phyloP scores from a whole-genome alignment of 2,797 vertebrate species.

The Gouania willdenowi region DNA sequence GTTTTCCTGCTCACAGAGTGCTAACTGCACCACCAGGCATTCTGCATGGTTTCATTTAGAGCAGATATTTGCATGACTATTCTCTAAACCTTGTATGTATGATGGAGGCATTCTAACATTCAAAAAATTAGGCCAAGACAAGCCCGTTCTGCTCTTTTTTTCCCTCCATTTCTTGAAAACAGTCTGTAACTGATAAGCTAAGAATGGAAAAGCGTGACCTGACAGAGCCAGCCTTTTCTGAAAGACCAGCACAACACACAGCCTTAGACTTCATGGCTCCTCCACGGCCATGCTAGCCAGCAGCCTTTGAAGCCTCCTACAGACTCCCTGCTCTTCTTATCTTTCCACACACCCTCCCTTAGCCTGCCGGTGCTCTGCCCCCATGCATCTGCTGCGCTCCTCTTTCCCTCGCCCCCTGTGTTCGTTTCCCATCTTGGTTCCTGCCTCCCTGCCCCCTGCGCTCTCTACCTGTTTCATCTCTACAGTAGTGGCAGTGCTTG shows the following conservation, averaged over 20 bases:
- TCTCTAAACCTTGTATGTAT: slow-evolving; percentile 21
- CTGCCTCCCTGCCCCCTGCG: slow-evolving; percentile 14
- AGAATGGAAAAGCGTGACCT: slow-evolving; percentile 63
- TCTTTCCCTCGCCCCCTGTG: slow-evolving; percentile 23
- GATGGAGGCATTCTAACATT: slow-evolving; percentile 39
- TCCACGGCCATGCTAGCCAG: slow-evolving; percentile 42
- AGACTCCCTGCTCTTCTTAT: slow-evolving; percentile 56
- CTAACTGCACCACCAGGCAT: slow-evolving; percentile 43
- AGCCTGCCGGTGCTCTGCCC: slow-evolving; percentile 30
- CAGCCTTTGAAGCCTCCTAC: slow-evolving; percentile 68
- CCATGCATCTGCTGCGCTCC: slow-evolving; percentile 41
- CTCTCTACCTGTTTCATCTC: slow-evolving; percentile 68
- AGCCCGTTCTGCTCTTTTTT: slow-evolving; percentile 35
- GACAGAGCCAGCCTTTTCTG: slow-evolving; percentile 40
- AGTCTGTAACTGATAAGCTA: slow-evolving; percentile 69
- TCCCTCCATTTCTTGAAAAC: slow-evolving; percentile 58
- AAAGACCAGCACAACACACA: slow-evolving; percentile 41
- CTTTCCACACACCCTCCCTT: slow-evolving; percentile 50
- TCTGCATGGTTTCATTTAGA: slow-evolving; percentile 10
- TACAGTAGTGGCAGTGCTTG: slow-evolving; percentile 51
- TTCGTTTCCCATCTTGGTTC: slow-evolving; percentile 37
- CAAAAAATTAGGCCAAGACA: slow-evolving; percentile 52
- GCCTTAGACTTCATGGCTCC: slow-evolving; percentile 61
- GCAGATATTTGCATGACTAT: slow-evolving; percentile 20
- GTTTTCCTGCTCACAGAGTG: slow-evolving; percentile 46